Conservation (phyloP, 1,140 invertebrate species). For the Physella acuta region DNA sequence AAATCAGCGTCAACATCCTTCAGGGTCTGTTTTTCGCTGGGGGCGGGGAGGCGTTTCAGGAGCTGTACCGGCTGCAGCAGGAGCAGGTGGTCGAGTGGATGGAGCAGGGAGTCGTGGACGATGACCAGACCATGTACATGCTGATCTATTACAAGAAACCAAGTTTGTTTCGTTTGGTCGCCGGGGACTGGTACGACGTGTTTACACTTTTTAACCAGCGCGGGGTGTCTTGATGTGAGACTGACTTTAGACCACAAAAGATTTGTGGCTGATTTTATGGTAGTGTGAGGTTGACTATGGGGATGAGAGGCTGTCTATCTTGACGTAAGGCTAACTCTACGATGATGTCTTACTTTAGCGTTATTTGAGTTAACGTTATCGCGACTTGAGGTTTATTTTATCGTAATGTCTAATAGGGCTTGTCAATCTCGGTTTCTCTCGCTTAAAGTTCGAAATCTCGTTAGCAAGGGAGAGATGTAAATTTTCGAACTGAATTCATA, state of each 20-base stretch:
- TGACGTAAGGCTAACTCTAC: no score
- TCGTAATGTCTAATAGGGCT: no score
- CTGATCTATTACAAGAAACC: constrained; percentile 24
- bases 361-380: no score
- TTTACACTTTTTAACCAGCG: constrained; percentile 19
- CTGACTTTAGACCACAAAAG: not conserved
- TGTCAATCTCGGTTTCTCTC: no score
- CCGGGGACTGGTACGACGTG: constrained; percentile 23
- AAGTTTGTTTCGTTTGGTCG: constrained; percentile 21
- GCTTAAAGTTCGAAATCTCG: no score
- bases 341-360: no score
- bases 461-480: no score
- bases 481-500: no score
- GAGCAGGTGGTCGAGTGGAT: constrained; percentile 22
- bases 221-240: not conserved
- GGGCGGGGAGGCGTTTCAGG: constrained; percentile 1
- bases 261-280: not conserved
- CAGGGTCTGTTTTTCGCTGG: constrained; percentile 24
- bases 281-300: no score
- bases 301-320: no score
- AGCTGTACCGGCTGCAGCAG: constrained; percentile 17
- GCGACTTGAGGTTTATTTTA: no score
- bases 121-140: no score
- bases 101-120: constrained; percentile 13
- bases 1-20: constrained; percentile 22